phyloP scores from a whole-genome alignment of 2,888 invertebrate species.

The Heliconius hortense region DNA sequence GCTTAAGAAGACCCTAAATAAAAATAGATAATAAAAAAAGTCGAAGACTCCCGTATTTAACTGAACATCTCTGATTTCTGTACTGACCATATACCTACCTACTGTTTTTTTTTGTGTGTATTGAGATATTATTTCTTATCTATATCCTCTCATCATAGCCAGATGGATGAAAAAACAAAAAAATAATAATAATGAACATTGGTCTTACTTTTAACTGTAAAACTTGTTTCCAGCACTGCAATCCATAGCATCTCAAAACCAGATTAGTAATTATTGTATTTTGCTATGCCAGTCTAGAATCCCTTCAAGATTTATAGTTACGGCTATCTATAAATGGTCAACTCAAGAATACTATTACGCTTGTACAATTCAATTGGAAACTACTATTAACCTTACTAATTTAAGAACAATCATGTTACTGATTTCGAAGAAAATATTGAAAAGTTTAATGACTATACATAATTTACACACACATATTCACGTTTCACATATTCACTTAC shows the following conservation, averaged over 20 bases:
- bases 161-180: too few species aligned
- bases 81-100: too few species aligned
- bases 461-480: too few species aligned
- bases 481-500: too few species aligned
- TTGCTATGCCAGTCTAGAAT: constrained; percentile 12
- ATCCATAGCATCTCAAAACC: constrained; percentile 7
- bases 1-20: too few species aligned
- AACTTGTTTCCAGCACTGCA: neutral
- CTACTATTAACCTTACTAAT: neutral
- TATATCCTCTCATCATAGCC: too few species aligned
- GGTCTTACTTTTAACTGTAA: neutral
- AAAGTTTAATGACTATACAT: too few species aligned
- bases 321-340: constrained; percentile 25
- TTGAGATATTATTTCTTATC: neutral
- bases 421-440: neutral
- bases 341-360: constrained; percentile 3
- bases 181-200: neutral
- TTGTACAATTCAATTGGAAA: constrained; percentile 1
- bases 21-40: too few species aligned
- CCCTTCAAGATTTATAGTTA: constrained; percentile 33
- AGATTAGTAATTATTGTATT: constrained; percentile 20
- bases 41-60: too few species aligned
- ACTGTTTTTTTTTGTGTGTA: neutral
- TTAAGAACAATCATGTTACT: neutral
- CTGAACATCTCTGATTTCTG: too few species aligned